phyloP scores from a whole-genome alignment of 2,797 vertebrate species.

The Melopsittacus undulatus region DNA sequence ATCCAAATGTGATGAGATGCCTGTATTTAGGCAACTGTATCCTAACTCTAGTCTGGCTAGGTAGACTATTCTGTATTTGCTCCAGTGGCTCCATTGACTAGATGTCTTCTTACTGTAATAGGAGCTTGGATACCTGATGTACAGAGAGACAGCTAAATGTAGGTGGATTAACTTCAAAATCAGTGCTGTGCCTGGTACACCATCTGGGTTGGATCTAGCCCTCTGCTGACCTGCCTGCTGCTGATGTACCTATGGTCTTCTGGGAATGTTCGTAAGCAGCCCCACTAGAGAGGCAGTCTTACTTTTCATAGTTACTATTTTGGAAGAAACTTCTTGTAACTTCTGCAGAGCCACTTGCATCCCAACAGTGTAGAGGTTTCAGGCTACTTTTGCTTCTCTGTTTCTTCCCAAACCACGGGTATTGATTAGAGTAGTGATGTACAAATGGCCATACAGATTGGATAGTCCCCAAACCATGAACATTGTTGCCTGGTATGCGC shows the following conservation, averaged over 20 bases:
- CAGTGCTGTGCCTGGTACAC: background rate
- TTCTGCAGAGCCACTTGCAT: background rate
- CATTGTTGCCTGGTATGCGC: background rate
- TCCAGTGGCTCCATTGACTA: background rate
- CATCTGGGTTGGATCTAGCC: background rate
- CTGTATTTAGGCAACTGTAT: background rate
- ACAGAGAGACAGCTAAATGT: background rate
- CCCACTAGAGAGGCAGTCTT: background rate
- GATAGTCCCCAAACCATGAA: background rate
- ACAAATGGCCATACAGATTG: background rate
- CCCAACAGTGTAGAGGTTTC: background rate
- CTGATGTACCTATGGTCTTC: background rate
- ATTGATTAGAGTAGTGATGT: background rate
- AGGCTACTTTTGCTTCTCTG: background rate
- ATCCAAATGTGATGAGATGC: background rate
- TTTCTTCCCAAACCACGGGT: background rate
- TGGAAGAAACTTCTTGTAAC: background rate
- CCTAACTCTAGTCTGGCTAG: background rate
- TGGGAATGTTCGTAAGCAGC: background rate
- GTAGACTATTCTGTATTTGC: background rate
- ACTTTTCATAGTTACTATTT: background rate
- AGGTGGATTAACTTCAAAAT: background rate
- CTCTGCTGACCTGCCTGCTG: background rate
- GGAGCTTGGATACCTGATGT: background rate
- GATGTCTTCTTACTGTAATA: background rate